These are phyloP conservation scores for Adrianichthys oophorus DNA, from an alignment of 2,797 vertebrate genomes.

Conservation along the genomic window DNA sequence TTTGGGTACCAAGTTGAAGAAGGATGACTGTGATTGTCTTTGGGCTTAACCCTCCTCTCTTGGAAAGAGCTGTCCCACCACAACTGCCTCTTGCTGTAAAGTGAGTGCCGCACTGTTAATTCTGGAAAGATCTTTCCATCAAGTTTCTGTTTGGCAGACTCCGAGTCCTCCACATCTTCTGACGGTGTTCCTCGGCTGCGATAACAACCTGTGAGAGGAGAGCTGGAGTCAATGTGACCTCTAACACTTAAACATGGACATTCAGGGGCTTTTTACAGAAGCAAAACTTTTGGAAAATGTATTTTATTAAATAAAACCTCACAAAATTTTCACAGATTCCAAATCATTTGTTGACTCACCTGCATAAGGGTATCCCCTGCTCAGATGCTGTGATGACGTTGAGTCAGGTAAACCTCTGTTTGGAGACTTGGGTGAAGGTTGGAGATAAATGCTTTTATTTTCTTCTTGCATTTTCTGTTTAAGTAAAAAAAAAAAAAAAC, in stretches of 20 bases:
- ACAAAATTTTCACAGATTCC: not conserved
- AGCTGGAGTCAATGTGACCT: not conserved
- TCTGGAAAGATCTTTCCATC: not conserved
- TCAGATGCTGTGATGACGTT: slow-evolving; percentile 3
- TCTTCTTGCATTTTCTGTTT: slow-evolving; percentile 42
- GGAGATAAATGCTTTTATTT: not conserved
- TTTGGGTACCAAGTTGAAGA: slow-evolving; percentile 4
- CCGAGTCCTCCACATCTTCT: slow-evolving; percentile 16
- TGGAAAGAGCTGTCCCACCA: slow-evolving; percentile 27
- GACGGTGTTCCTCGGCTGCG: not conserved
- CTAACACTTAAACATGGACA: too few relatives aligned
- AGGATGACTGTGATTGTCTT: slow-evolving; percentile 7
- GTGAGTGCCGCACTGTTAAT: slow-evolving; percentile 15
- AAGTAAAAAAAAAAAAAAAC: not conserved
- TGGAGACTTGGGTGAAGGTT: slow-evolving; percentile 4
- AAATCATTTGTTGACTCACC: slow-evolving; percentile 26
- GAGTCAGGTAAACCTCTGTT: not conserved
- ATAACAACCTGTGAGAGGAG: slow-evolving; percentile 9
- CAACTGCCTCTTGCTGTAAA: slow-evolving; percentile 41
- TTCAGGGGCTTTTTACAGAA: too few relatives aligned
- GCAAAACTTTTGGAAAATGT: too few relatives aligned
- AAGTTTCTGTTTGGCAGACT: slow-evolving; percentile 23
- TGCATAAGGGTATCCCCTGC: not conserved
- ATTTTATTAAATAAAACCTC: too few relatives aligned
- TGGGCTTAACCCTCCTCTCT: slow-evolving; percentile 55